Evolutionary conservation across 2,888 invertebrate genomes (phyloP).

Genomic region (Erannis defoliaria): DNA sequence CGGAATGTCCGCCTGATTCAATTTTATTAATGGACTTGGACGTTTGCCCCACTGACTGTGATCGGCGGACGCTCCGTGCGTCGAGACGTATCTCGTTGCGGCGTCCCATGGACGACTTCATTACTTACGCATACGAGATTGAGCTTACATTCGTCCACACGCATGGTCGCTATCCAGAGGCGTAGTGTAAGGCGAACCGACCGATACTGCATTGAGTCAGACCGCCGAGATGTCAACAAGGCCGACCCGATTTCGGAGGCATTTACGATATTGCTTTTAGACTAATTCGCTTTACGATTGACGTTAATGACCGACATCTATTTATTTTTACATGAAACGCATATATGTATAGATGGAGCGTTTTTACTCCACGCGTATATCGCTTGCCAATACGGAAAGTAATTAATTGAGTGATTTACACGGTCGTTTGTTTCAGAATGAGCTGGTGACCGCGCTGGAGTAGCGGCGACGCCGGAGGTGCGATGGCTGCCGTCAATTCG

Average conservation of each 20-base stretch:
- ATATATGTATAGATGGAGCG: slow-evolving; percentile 34
- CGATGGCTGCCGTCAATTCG: slow-evolving; percentile 89
- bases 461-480: slow-evolving; percentile 72
- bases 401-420: slow-evolving; percentile 45
- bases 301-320: slow-evolving; percentile 54
- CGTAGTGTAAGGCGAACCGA: slow-evolving; percentile 43
- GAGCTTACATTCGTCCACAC: slow-evolving; percentile 56
- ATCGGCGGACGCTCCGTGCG: slow-evolving; percentile 76
- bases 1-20: slow-evolving; percentile 85
- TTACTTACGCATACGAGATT: slow-evolving; percentile 60
- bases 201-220: slow-evolving; percentile 79
- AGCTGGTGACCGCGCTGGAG: slow-evolving; percentile 57
- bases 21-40: slow-evolving; percentile 87
- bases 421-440: slow-evolving; percentile 77
- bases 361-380: slow-evolving; percentile 35
- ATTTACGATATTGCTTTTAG: slow-evolving; percentile 75
- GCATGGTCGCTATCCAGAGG: slow-evolving; percentile 47
- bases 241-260: slow-evolving; percentile 66
- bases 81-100: slow-evolving; percentile 67
- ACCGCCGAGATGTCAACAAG: slow-evolving; percentile 74
- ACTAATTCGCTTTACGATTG: slow-evolving; percentile 73
- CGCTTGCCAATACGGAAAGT: slow-evolving; percentile 29
- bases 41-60: slow-evolving; percentile 84
- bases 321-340: slow-evolving; percentile 47
- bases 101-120: slow-evolving; percentile 56